Evolutionary conservation across 2,113 vertebrate species (phyloP), one percentile per base, ranked within the genome.

Genomic region (Nestor notabilis): DNA sequence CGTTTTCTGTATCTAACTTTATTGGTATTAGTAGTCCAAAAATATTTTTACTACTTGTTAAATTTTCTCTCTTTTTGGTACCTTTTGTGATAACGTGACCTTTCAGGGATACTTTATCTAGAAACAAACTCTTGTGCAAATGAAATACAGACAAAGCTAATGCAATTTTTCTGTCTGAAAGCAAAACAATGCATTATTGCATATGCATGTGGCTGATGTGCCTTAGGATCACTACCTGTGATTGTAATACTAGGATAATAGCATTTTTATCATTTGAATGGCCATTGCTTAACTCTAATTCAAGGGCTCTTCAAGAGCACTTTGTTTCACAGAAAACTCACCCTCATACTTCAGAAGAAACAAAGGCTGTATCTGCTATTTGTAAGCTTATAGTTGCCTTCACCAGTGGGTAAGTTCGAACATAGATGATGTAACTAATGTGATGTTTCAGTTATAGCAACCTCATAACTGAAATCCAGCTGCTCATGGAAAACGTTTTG

Each of bases 21-120:
- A 64, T 37, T 56, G 81, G 95, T 96, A 88, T 95, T 92, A 75
- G 64, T 47, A 52, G 23, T 88, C 84, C 53, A 78, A 81, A 44
- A 56, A 24, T 97, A 88, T 97, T 97, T 98, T 97, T 96, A 96
- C 95, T 97, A 90, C 47, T 82, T 93, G 91, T 97, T 92, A 91
- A 70, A 91, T 68, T 93, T 96, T 95, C 95, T 95, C 97, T 87
- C 97, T 98, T 97, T 98, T 98, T 98, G 97, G 96, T 96, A 95
- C 75, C 69, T 97, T 97, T 97, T 97, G 97, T 94, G 95, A 95
- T 97, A 96, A 95, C 72, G 79, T 84, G 90, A 97, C 92, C 96
- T 97, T 98, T 98, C 98, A 98, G 98, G 98, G 98, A 98, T 97
- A 94, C 90, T 96, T 97, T 94, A 43, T 95, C 75, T 83, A 95